Percentiles rank a stretch among this genome's conserved stretches.
These are phyloP conservation scores for Sarcophaga carnaria DNA, from an alignment of 2,888 invertebrate species.

Conservation along the genomic window DNA sequence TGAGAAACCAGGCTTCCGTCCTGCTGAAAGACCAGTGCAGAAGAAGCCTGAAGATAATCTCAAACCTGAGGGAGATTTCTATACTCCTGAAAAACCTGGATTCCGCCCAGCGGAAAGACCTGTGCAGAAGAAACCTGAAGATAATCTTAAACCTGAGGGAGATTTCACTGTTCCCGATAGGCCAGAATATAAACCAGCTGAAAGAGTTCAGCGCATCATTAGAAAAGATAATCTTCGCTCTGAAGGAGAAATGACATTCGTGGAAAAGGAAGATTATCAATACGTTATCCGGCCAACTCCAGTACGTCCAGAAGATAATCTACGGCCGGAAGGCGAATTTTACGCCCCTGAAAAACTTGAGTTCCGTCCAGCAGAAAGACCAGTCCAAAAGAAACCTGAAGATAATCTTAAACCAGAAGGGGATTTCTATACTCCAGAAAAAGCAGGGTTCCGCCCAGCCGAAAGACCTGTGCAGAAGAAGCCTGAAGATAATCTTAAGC, in stretches of 20 bases:
- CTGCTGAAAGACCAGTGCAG: slow-evolving; percentile 48
- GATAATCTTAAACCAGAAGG: slow-evolving; percentile 85
- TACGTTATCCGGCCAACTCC: no score
- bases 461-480: slow-evolving; percentile 62
- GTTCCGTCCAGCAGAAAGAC: slow-evolving; percentile 81
- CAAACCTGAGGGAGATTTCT: slow-evolving; percentile 84
- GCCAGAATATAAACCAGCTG: no score
- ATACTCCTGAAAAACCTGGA: slow-evolving; percentile 82
- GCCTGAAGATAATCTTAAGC: slow-evolving; percentile 83
- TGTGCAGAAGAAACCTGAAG: slow-evolving; percentile 78
- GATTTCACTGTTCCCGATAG: slow-evolving; percentile 76
- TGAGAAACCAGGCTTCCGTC: slow-evolving; percentile 82
- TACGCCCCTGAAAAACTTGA: slow-evolving; percentile 78
- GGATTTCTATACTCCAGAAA: slow-evolving; percentile 83
- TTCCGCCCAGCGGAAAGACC: slow-evolving; percentile 76
- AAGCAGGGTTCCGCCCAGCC: slow-evolving; percentile 81
- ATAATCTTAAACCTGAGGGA: slow-evolving; percentile 84
- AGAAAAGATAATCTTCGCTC: no score
- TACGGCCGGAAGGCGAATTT: slow-evolving; percentile 84
- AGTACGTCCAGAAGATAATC: slow-evolving; percentile 83
- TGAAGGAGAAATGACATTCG: no score
- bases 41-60: slow-evolving; percentile 83
- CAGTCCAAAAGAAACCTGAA: slow-evolving; percentile 84
- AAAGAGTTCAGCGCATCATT: no score
- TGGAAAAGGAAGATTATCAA: no score